These are phyloP conservation scores for Anarsia innoxiella DNA, from an alignment of 2,888 invertebrate species.

Conservation along the genomic window DNA sequence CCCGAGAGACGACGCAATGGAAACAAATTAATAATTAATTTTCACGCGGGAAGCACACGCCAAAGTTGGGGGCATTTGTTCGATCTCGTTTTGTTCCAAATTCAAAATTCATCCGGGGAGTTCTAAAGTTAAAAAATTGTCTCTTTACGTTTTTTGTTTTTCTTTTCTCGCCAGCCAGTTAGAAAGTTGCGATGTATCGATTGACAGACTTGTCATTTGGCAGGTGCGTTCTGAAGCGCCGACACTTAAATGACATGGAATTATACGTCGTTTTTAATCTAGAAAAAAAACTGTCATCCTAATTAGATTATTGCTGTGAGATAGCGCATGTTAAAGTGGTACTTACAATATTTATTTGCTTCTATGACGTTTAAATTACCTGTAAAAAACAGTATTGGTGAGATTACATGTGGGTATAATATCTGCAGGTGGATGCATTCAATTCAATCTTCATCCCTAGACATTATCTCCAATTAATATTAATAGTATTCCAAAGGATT, in stretches of 20 bases:
- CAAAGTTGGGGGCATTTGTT: slow-evolving; percentile 50
- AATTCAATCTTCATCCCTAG: slow-evolving; percentile 7
- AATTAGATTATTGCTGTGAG: too few species aligned
- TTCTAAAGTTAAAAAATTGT: slow-evolving; percentile 57
- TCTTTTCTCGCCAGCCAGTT: slow-evolving; percentile 17
- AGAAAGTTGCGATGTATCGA: slow-evolving; percentile 6
- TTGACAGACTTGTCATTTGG: too few species aligned
- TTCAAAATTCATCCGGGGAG: slow-evolving; percentile 55
- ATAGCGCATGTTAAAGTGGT: too few species aligned
- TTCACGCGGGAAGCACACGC: slow-evolving; percentile 50
- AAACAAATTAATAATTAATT: slow-evolving; percentile 72
- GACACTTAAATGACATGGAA: too few species aligned
- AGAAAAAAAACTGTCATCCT: too few species aligned
- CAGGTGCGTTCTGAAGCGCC: too few species aligned
- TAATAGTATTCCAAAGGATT: slow-evolving; percentile 24
- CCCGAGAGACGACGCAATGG: slow-evolving; percentile 47
- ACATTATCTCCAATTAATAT: slow-evolving; percentile 16
- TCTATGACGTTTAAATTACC: slow-evolving; percentile 37
- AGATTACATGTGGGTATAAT: background rate
- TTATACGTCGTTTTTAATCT: too few species aligned
- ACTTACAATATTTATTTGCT: slow-evolving; percentile 28
- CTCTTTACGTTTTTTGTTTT: slow-evolving; percentile 30
- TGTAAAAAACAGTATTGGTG: slow-evolving; percentile 27
- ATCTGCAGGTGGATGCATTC: slow-evolving; percentile 10
- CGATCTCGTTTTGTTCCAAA: slow-evolving; percentile 61